Base-by-base conservation (phyloP, 2,797 vertebrate genomes). In the Arnoldichthys spilopterus region DNA sequence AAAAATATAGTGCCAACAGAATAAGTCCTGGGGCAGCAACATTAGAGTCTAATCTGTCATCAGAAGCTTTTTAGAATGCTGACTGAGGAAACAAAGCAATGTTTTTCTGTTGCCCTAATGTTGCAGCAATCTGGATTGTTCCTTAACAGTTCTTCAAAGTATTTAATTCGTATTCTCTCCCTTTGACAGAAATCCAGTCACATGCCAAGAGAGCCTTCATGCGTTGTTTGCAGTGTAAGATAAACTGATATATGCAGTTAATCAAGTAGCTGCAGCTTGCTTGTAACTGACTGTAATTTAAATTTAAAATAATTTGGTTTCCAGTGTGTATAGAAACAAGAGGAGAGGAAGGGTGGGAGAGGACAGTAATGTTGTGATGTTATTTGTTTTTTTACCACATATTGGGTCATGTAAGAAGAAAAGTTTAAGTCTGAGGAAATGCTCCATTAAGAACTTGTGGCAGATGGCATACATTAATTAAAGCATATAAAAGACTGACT, bases 391-490 rank as follows among this genome's bases (percentile, higher is more conserved):
- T 79, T 62, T 53, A 76, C 24, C 78, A 61, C 79, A 82, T 76
- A 49, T 82, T 72, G 75, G 76, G 59, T 34, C 69, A 63, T 12
- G 18, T 43, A 58, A 37, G 58, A 78, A 73, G 76, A 40, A 51
- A 12, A 30, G 13, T 47, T 69, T 54, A 43, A 62, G 62, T 2
- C 40, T 26, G 64, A 76, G 64, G 79, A 82, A 68, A 72, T 18
- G 59, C 58, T 71, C 68, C 74, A 78, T 82, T 81, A 74, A 76
- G 51, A 43, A 67, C 74, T 84, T 69, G 34, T 63, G 32, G 40
- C 62, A 40, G 58, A 59, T 20, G 56, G 74, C 67, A 64, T 28
- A 47, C 11, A 53, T 34, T 61, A 70, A 86, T 84, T 82, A 71
- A 37, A 43, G 63, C 26, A 74, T 79, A 76, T 83, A 71, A 66